These are phyloP conservation scores for Sepioteuthis lessoniana DNA, from an alignment of 2,888 invertebrate genomes.

Conservation along the genomic window DNA sequence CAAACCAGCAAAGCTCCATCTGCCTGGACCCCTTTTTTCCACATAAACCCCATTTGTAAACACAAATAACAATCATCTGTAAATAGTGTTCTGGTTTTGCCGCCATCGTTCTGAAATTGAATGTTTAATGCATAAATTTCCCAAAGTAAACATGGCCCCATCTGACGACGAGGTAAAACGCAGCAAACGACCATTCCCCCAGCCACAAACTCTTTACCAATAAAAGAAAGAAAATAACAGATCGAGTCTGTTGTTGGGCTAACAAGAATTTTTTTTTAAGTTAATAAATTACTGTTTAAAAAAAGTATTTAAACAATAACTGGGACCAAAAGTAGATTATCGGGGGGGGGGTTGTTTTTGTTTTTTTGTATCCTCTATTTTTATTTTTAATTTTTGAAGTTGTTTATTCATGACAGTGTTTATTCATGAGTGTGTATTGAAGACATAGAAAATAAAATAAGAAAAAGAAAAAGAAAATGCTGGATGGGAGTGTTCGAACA, in stretches of 20 bases:
- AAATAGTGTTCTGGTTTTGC: constrained; percentile 16
- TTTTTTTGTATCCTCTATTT: neutral
- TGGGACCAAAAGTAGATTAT: too few relatives aligned
- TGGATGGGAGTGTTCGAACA: neutral
- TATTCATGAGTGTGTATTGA: too few relatives aligned
- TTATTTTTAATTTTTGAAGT: neutral
- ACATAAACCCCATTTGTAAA: constrained; percentile 25
- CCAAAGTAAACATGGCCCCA: neutral
- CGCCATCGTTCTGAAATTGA: neutral
- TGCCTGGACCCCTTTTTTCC: neutral
- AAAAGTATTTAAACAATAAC: neutral
- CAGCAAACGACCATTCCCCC: neutral
- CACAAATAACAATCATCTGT: constrained; percentile 4
- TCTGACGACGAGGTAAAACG: neutral
- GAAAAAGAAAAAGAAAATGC: neutral
- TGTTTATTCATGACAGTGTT: neutral
- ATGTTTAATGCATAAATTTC: constrained; percentile 33
- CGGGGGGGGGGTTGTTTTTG: too few relatives aligned
- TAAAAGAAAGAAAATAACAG: neutral
- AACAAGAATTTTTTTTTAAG: neutral
- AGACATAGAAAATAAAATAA: neutral
- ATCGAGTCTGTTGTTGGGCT: neutral
- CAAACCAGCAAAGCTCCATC: neutral
- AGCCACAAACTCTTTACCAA: neutral
- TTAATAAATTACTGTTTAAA: neutral